These are phyloP conservation scores for Pangasius djambal DNA, from an alignment of 2,797 vertebrate genomes.

Conservation along the genomic window DNA sequence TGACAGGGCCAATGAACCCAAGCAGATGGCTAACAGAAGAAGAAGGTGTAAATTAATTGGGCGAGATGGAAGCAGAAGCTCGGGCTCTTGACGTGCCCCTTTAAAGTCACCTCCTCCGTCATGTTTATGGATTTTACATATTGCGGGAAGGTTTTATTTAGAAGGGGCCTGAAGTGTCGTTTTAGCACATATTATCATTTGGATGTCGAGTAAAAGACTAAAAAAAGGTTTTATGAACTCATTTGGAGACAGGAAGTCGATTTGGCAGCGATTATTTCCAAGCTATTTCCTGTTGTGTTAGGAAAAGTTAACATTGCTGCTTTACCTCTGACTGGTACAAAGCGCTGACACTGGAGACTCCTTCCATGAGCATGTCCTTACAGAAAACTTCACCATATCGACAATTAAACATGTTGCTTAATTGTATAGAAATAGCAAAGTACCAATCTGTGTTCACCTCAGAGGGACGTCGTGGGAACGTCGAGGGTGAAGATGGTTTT, in stretches of 20 bases:
- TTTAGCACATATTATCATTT: background rate
- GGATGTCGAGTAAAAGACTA: background rate
- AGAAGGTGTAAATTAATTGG: conserved; percentile 49
- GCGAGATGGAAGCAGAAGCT: conserved; percentile 40
- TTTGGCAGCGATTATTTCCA: background rate
- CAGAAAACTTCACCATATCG: background rate
- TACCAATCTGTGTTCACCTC: background rate
- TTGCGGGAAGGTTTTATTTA: background rate
- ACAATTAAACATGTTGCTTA: background rate
- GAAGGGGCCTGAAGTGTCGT: background rate
- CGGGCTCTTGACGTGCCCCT: conserved; percentile 30
- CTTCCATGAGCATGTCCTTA: background rate
- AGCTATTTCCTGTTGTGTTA: background rate
- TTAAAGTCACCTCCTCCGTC: conserved; percentile 30
- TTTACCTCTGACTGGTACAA: background rate
- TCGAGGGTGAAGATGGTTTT: background rate
- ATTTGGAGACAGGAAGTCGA: background rate
- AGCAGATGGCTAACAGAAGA: conserved; percentile 67
- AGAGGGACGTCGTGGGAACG: background rate
- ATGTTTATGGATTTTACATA: conserved; percentile 45
- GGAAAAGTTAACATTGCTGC: background rate
- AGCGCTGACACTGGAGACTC: background rate
- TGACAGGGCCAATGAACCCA: conserved; percentile 69
- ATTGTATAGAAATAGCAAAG: background rate
- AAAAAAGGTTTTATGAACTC: too few species aligned